phyloP scores from a whole-genome alignment of 2,113 vertebrate species.

The Noturus placidus region DNA sequence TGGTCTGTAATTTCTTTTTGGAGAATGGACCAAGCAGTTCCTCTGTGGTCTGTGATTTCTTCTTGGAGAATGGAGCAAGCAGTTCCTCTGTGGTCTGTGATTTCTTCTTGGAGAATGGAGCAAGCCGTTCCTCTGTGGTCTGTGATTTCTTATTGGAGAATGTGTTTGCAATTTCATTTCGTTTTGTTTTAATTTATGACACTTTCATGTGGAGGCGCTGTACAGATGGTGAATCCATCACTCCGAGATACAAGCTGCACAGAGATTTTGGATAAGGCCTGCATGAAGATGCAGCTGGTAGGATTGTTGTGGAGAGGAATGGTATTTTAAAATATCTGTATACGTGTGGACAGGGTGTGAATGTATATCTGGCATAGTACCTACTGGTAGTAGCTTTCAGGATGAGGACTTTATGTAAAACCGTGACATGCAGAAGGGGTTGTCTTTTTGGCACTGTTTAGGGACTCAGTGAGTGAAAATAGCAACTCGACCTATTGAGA shows the following conservation, averaged over 20 bases:
- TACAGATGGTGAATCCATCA: background rate
- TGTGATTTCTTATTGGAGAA: background rate
- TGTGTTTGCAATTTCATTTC: background rate
- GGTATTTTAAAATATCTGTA: background rate
- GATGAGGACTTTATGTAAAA: background rate
- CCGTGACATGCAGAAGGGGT: background rate
- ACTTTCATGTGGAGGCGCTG: background rate
- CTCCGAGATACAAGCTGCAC: background rate
- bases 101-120: background rate
- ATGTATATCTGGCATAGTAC: background rate
- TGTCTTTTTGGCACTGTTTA: background rate
- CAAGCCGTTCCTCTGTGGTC: background rate
- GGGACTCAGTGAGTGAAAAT: background rate
- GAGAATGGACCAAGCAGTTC: no score
- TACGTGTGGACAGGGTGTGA: background rate
- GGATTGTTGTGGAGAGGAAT: background rate
- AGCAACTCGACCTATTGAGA: slow-evolving; percentile 8
- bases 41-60: no score
- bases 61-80: no score
- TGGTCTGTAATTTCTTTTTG: no score
- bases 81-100: no score
- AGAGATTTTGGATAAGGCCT: background rate
- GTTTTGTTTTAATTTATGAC: background rate
- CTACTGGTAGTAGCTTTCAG: background rate
- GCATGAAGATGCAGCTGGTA: background rate